Base-by-base conservation (phyloP, 2,888 invertebrate genomes). In the Boloria selene region DNA sequence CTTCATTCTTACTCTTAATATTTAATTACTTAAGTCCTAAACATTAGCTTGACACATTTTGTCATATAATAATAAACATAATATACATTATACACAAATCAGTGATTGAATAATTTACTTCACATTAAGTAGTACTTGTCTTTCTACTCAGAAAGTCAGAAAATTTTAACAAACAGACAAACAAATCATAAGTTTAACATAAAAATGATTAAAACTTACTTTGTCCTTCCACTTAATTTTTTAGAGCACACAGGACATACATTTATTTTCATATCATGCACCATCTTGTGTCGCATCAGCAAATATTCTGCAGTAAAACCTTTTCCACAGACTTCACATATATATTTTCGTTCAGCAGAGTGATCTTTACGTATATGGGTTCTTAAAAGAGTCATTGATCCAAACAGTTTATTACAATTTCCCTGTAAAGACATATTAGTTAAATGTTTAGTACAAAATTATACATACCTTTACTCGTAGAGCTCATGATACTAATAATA, bases 341-440 rank as follows among this genome's bases (percentile, higher is more conserved):
- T 68, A 47, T 53, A 78, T 16, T 51, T 69, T 4, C 60, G 71
- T 3, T 73, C 72, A 0, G 77, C 71, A 51, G 75, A 78, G 55
- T 80, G 80, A 0, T 79, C 76, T 65, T 78, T 78, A 5, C 80
- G 76, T 14, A 81, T 67, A 44, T 81, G 80, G 0, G 75, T 73
- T 53, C 73, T 75, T 0, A 80, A 65, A 0, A 79, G 71, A 1
- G 67, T 70, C 1, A 55, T 22, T 17, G 72, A 66, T 18, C 73
- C 44, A 61, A 80, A 80, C 1, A 56, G 16, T 42, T 73, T 74
- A 0, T 59, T 62, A 65, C 80, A 80, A 51, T 71, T 65, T n/a
- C 64, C 62, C 81, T 79, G 69, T 66, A 65, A 64, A 38, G 47
- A 51, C 14, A 13, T 22, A 45, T 16, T 31, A 17, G 17, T 49